Base-by-base conservation (phyloP, 2,113 vertebrate genomes). In the Diphyllodes magnificus region DNA sequence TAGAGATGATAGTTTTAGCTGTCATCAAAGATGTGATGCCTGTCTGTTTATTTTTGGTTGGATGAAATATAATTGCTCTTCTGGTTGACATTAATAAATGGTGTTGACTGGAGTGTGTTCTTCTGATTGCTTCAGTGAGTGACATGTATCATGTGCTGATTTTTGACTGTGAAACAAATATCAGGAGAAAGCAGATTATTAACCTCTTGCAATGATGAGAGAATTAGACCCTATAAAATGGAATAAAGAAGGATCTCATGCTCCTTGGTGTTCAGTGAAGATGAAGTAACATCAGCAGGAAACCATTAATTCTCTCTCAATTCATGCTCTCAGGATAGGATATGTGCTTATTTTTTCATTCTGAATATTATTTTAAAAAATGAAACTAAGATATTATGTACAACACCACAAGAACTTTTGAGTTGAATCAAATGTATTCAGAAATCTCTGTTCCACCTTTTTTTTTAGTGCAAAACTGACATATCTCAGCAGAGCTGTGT, bases 41-140 rank as follows among this genome's bases (percentile, higher is more conserved):
- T 97, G 35, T 79, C 95, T 97, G 86, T 96, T 93, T 97, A 70
- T 95, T 97, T 97, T 92, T 92, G 90, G 86, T 96, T 84, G 93
- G 88, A 63, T 96, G 81, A 94, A 93, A 87, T 96, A 73, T 95
- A 97, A 97, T 98, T 98, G 96, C 97, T 98, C 93, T 82, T 87
- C 12, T 5, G 60, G 96, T 88, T 97, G 97, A 97, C 97, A 93
- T 82, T 97, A 97, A 98, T 97, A 97, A 96, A 97, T 96, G 96
- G 80, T 87, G 86, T 92, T 96, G 94, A 96, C 94, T 97, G 91
- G 92, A 95, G 78, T 68, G 54, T n/a, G 70, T 91, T 96, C 68
- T 82, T 95, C 64, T 96, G 97, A 91, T 97, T 93, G 92, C 96
- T 90, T 80, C 92, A 53, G 42, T 82, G 86, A 76, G n/a, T 88